These are phyloP conservation scores for Dendrolimus punctatus DNA, from an alignment of 1,140 invertebrate species.

Conservation along the genomic window DNA sequence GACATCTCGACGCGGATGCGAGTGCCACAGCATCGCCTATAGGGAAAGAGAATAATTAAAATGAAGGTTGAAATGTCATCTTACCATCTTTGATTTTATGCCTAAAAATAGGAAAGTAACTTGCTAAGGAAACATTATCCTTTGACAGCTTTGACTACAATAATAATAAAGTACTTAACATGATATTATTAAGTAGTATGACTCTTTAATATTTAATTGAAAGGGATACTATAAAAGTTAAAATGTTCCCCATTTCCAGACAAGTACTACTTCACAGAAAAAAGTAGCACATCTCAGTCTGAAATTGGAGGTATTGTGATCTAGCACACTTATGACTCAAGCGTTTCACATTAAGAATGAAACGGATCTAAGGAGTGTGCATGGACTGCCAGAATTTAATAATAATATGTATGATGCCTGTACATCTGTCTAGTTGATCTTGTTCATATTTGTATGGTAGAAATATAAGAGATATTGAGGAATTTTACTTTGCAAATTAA, in stretches of 20 bases:
- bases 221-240: not conserved
- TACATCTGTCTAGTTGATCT: no score
- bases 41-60: constrained; percentile 27
- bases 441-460: not conserved
- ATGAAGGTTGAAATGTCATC: not conserved
- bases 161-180: no score
- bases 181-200: no score
- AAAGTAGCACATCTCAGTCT: constrained; percentile 46
- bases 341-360: constrained; percentile 59
- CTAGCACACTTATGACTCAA: constrained; percentile 68
- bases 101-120: no score
- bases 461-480: not conserved
- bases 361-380: constrained; percentile 71
- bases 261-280: constrained; percentile 30
- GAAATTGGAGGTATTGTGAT: constrained; percentile 53
- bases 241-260: constrained; percentile 61
- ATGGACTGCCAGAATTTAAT: not conserved
- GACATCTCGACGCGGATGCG: constrained; percentile 92
- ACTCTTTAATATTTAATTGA: no score
- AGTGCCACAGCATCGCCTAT: constrained; percentile 85
- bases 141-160: no score
- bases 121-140: no score
- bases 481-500: no score
- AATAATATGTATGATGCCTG: no score
- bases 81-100: no score